A percentile compares a stretch with the other conserved stretches of the same genome.
Conservation (phyloP, 2,888 invertebrate species). For the Marronus borbonicus region DNA sequence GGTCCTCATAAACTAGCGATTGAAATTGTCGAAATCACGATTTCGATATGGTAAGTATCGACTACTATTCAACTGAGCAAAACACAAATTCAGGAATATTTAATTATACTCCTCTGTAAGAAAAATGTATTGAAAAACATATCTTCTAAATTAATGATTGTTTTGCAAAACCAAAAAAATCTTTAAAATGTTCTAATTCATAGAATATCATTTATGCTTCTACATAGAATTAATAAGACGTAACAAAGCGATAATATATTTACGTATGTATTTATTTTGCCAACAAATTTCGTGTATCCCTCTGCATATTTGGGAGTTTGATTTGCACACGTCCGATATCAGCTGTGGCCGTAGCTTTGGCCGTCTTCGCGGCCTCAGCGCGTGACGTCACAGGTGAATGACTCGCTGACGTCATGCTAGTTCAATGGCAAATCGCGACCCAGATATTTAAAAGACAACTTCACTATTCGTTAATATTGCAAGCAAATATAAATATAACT, state of each 20-base stretch:
- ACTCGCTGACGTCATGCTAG: slow-evolving; percentile 70
- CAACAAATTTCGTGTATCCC: slow-evolving; percentile 37
- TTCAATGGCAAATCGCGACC: slow-evolving; percentile 73
- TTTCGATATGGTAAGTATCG: too few relatives aligned
- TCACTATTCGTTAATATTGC: slow-evolving; percentile 49
- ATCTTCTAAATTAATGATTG: too few relatives aligned
- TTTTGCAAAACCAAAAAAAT: too few relatives aligned
- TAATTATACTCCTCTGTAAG: too few relatives aligned
- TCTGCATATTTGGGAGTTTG: slow-evolving; percentile 56
- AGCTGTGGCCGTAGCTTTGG: slow-evolving; percentile 61
- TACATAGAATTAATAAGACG: neutral
- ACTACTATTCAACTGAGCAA: too few relatives aligned
- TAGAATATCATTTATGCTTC: neutral
- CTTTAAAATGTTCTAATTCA: too few relatives aligned
- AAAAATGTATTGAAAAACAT: too few relatives aligned
- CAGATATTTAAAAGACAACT: slow-evolving; percentile 63
- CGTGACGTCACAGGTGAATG: slow-evolving; percentile 72
- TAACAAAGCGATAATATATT: neutral
- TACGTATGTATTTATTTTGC: neutral
- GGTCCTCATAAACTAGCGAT: too few relatives aligned
- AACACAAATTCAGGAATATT: too few relatives aligned
- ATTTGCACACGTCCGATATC: slow-evolving; percentile 60
- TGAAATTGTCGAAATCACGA: too few relatives aligned
- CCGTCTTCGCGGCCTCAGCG: slow-evolving; percentile 67
- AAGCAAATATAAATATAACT: slow-evolving; percentile 41